These are phyloP conservation scores for Cephus spinipes DNA, from an alignment of 2,888 invertebrate species.

Conservation along the genomic window DNA sequence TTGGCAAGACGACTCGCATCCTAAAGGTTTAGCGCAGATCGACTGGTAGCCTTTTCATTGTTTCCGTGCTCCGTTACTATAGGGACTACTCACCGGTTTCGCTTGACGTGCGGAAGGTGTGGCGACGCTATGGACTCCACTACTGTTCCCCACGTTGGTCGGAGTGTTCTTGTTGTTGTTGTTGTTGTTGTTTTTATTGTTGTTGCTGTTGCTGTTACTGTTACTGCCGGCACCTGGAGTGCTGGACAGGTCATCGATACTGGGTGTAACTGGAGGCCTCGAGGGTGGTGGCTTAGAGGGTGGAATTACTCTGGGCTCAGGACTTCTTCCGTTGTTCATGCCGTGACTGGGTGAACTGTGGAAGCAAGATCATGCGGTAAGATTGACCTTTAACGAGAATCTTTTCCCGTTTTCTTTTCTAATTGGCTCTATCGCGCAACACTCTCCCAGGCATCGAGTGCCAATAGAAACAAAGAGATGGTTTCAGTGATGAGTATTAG, in stretches of 20 bases:
- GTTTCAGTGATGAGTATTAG: too few relatives aligned
- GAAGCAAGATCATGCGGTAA: too few relatives aligned
- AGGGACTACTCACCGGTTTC: slow-evolving; percentile 52
- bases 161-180: slow-evolving; percentile 44
- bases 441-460: too few relatives aligned
- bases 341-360: slow-evolving; percentile 50
- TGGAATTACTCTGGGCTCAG: slow-evolving; percentile 57
- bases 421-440: too few relatives aligned
- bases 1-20: too few relatives aligned
- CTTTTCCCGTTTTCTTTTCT: too few relatives aligned
- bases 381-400: too few relatives aligned
- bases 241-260: slow-evolving; percentile 38
- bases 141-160: slow-evolving; percentile 59
- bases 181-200: slow-evolving; percentile 15
- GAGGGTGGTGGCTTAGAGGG: slow-evolving; percentile 63
- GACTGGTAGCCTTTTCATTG: too few relatives aligned
- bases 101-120: slow-evolving; percentile 60
- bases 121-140: slow-evolving; percentile 57
- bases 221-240: slow-evolving; percentile 38
- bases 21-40: too few relatives aligned
- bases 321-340: slow-evolving; percentile 55
- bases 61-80: too few relatives aligned
- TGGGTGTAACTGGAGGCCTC: slow-evolving; percentile 59
- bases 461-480: too few relatives aligned
- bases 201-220: slow-evolving; percentile 33